phyloP scores from a whole-genome alignment of 1,140 invertebrate genomes.

The Ceratosolen solmsi region DNA sequence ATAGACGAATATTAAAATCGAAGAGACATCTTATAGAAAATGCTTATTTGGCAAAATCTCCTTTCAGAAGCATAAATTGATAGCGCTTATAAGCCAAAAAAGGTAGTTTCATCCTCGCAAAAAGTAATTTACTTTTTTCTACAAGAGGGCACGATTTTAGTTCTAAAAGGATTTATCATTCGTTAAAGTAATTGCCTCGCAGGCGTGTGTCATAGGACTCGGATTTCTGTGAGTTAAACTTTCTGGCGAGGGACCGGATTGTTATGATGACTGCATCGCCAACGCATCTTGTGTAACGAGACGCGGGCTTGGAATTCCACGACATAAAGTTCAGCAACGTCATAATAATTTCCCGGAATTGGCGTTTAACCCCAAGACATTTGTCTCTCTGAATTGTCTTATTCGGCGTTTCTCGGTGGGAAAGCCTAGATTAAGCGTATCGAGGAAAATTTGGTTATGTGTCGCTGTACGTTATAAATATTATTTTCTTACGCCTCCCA shows the following conservation, averaged over 20 bases:
- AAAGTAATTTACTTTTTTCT: not conserved
- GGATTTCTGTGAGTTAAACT: not conserved
- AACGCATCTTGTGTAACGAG: not conserved
- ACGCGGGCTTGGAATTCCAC: not conserved
- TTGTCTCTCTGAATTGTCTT: not conserved
- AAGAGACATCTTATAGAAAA: too few species aligned
- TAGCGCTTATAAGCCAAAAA: not conserved
- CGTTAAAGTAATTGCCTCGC: not conserved
- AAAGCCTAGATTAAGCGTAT: not conserved
- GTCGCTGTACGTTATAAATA: not conserved
- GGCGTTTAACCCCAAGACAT: not conserved
- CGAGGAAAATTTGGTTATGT: not conserved
- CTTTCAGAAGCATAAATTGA: not conserved
- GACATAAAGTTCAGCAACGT: not conserved
- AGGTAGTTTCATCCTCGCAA: not conserved
- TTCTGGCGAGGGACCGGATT: not conserved
- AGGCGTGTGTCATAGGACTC: not conserved
- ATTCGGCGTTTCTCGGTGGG: conserved; percentile 1
- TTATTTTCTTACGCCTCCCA: not conserved
- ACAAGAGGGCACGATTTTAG: not conserved
- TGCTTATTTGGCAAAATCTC: not conserved
- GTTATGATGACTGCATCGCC: not conserved
- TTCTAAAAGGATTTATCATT: not conserved
- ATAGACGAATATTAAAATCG: too few species aligned
- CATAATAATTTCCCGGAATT: not conserved